A percentile compares a stretch with the other conserved stretches of the same genome.
These are phyloP conservation scores for Rhamnusium bicolor DNA, from an alignment of 2,888 invertebrate species.

Conservation along the genomic window DNA sequence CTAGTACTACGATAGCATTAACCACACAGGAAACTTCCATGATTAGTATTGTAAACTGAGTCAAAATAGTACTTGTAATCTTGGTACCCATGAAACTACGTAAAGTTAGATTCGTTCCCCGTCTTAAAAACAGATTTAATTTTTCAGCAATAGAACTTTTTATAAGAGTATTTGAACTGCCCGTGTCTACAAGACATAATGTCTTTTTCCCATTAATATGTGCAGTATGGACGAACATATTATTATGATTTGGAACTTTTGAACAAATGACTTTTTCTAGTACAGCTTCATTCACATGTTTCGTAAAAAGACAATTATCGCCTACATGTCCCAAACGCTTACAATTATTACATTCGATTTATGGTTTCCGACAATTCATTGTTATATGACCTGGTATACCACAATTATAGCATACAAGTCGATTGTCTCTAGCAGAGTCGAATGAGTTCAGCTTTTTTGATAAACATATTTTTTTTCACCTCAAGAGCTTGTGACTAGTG, in stretches of 20 bases:
- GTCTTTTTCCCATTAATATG: neutral
- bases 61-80: too few species aligned
- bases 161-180: neutral
- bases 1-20: too few species aligned
- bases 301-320: neutral
- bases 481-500: too few species aligned
- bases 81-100: too few species aligned
- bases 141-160: neutral
- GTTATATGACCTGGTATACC: neutral
- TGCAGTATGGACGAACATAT: neutral
- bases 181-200: neutral
- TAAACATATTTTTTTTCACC: neutral
- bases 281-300: neutral
- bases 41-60: neutral
- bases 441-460: neutral
- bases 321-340: neutral
- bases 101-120: too few species aligned
- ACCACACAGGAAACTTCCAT: neutral
- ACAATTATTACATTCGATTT: neutral
- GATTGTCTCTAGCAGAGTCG: too few species aligned
- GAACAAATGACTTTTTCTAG: neutral
- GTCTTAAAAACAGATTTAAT: too few species aligned
- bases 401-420: neutral
- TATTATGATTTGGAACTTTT: neutral
- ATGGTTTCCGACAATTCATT: neutral